phyloP scores from a whole-genome alignment of 2,113 vertebrate genomes.

The Syngnathus typhle region DNA sequence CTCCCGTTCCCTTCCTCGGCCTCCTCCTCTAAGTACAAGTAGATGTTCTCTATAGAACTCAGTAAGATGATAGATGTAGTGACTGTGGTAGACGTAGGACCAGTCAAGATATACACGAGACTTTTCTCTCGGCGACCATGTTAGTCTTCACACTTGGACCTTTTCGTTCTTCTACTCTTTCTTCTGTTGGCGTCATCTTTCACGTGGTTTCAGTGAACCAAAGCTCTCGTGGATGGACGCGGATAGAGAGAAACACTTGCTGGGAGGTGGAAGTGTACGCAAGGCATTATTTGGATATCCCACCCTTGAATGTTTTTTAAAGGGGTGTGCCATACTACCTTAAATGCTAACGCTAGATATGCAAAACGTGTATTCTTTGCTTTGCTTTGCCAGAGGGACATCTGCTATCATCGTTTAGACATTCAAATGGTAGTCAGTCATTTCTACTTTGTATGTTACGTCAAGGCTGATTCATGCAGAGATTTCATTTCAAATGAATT shows the following conservation, averaged over 20 bases:
- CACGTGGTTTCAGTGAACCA: slow-evolving; percentile 97
- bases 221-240: slow-evolving; percentile 86
- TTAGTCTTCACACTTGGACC: slow-evolving; percentile 44
- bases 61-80: slow-evolving; percentile 93
- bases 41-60: slow-evolving; percentile 86
- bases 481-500: neutral
- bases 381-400: slow-evolving; percentile 73
- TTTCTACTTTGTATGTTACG: neutral
- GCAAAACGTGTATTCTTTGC: slow-evolving; percentile 83
- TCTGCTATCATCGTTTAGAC: slow-evolving; percentile 72
- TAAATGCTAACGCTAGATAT: slow-evolving; percentile 99
- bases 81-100: slow-evolving; percentile 90
- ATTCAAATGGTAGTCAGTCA: neutral
- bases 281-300: slow-evolving; percentile 86
- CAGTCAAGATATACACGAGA: slow-evolving; percentile 85
- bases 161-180: slow-evolving; percentile 64
- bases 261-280: slow-evolving; percentile 71
- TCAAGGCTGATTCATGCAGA: neutral
- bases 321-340: slow-evolving; percentile 99
- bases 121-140: slow-evolving; percentile 85
- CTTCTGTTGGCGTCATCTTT: slow-evolving; percentile 72
- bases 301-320: slow-evolving; percentile 80
- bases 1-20: slow-evolving; percentile 52
- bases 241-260: slow-evolving; percentile 68
- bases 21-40: slow-evolving; percentile 83